Percentiles rank a stretch among this genome's conserved stretches.
phyloP scores from a whole-genome alignment of 2,113 vertebrate species.

The Dendrocopos noguchii region DNA sequence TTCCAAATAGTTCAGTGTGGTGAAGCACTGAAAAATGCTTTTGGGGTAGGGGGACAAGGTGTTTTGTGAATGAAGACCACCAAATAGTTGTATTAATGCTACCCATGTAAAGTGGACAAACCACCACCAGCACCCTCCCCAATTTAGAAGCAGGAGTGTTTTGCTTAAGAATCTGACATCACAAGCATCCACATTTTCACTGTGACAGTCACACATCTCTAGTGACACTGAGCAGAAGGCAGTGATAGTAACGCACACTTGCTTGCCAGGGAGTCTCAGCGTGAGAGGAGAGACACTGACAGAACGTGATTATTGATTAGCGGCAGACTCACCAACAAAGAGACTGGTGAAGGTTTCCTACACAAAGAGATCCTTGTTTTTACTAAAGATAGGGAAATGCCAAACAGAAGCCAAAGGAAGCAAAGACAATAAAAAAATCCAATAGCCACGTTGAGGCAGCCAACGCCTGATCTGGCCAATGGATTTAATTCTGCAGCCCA shows the following conservation, averaged over 20 bases:
- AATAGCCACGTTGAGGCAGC: neutral
- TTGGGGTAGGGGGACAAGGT: accelerated
- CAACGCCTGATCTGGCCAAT: neutral
- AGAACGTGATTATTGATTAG: neutral
- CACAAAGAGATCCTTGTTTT: neutral
- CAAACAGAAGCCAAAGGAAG: neutral
- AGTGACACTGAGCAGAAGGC: neutral
- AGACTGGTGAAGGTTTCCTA: neutral
- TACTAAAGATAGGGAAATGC: neutral
- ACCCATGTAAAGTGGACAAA: neutral
- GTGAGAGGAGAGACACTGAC: neutral
- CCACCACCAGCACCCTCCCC: neutral
- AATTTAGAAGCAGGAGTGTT: neutral
- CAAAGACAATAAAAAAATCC: neutral
- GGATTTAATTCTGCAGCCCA: neutral
- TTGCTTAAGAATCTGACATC: neutral
- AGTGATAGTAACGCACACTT: neutral
- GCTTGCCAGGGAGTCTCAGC: neutral
- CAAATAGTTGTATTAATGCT: neutral
- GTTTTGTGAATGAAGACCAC: neutral
- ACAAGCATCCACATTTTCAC: neutral
- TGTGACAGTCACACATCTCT: neutral
- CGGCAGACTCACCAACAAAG: neutral
- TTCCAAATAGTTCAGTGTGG: neutral
- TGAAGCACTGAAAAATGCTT: neutral